phyloP scores from a whole-genome alignment of 2,113 vertebrate genomes.

The Scomber japonicus region DNA sequence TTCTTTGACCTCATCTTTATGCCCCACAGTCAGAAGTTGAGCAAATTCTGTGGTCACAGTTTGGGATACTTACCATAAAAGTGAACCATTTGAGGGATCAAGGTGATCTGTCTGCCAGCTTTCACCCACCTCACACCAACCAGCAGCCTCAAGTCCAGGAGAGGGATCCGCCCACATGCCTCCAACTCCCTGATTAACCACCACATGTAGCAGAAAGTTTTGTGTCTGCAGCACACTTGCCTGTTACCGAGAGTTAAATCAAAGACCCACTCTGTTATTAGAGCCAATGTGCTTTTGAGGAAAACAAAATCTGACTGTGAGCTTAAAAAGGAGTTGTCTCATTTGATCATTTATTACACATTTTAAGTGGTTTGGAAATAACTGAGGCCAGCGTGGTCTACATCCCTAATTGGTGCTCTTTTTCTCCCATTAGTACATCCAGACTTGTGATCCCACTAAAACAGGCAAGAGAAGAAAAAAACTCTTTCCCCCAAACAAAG shows the following conservation, averaged over 20 bases:
- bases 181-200: constrained; percentile 78
- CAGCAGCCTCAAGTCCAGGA: constrained; percentile 45
- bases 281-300: constrained; percentile 80
- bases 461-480: constrained; percentile 70
- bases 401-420: constrained; percentile 82
- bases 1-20: constrained; percentile 27
- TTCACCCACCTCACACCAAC: constrained; percentile 32
- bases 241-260: constrained; percentile 76
- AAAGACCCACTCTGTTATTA: constrained; percentile 84
- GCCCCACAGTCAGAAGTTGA: constrained; percentile 30
- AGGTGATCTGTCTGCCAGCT: constrained; percentile 21
- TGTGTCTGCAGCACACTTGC: constrained; percentile 66
- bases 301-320: constrained; percentile 84
- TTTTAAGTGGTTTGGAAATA: constrained; percentile 87
- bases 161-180: constrained; percentile 70
- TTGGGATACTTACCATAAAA: constrained; percentile 29
- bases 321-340: constrained; percentile 84
- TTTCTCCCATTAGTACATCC: constrained; percentile 84
- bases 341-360: constrained; percentile 88
- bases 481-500: constrained; percentile 77
- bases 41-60: constrained; percentile 19
- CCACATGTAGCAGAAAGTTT: constrained; percentile 76
- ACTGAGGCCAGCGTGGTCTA: constrained; percentile 81
- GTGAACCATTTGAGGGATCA: constrained; percentile 34
- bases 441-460: constrained; percentile 83